phyloP scores from a whole-genome alignment of 2,113 vertebrate genomes.

The Cyrtonyx montezumae region DNA sequence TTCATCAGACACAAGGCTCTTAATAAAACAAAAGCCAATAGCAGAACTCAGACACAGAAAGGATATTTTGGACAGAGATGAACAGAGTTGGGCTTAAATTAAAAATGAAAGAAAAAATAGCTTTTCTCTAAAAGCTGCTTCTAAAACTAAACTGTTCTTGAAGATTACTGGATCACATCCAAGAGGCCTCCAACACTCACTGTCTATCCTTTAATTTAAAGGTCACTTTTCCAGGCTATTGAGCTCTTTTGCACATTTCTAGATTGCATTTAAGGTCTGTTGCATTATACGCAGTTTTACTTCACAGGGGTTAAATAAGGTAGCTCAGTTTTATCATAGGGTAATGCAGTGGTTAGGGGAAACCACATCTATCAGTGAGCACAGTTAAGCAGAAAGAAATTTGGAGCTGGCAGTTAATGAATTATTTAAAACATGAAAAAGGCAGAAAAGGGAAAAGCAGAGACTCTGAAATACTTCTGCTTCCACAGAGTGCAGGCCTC shows the following conservation, averaged over 20 bases:
- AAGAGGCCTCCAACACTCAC: constrained; percentile 24
- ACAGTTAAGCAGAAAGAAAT: constrained; percentile 40
- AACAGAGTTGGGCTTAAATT: not conserved
- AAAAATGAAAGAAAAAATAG: not conserved
- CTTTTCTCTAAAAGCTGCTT: not conserved
- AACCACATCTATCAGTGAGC: constrained; percentile 62
- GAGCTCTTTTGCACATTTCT: constrained; percentile 41
- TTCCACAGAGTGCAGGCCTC: not conserved
- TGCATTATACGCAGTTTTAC: constrained; percentile 23
- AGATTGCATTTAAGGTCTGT: constrained; percentile 33
- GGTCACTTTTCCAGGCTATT: constrained; percentile 51
- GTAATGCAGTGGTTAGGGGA: constrained; percentile 18
- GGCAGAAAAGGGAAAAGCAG: not conserved
- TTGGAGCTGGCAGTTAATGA: constrained; percentile 49
- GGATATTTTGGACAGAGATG: not conserved
- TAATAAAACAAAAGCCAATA: not conserved
- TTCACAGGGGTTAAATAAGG: constrained; percentile 57
- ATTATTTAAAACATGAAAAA: constrained; percentile 56
- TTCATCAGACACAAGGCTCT: not conserved
- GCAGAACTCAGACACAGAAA: not conserved
- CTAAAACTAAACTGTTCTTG: constrained; percentile 12
- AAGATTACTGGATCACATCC: constrained; percentile 44
- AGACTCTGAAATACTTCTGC: not conserved
- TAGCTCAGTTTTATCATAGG: constrained; percentile 28
- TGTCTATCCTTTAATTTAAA: constrained; percentile 44